Percentiles rank a stretch among this genome's conserved stretches.
These are phyloP conservation scores for Falco biarmicus DNA, from an alignment of 2,797 vertebrate species.

Conservation along the genomic window DNA sequence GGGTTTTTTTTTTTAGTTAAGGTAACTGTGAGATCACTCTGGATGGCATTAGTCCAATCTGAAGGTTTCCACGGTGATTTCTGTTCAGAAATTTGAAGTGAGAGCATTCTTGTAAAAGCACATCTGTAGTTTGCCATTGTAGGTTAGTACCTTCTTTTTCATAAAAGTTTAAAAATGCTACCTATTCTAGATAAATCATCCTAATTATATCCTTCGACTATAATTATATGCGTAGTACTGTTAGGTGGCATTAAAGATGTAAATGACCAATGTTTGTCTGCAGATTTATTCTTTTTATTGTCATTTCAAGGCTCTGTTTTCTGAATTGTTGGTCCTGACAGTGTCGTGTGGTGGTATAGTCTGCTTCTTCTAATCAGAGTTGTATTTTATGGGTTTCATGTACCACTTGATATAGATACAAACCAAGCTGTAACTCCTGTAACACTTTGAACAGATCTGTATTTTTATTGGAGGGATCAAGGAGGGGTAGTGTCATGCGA, in stretches of 20 bases:
- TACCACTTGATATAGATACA: neutral
- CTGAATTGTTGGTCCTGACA: constrained; percentile 20
- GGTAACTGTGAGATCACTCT: constrained; percentile 7
- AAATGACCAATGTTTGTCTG: constrained; percentile 29
- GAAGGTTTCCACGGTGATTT: constrained; percentile 70
- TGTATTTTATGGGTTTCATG: constrained; percentile 9
- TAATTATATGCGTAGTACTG: constrained; percentile 36
- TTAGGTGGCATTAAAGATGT: constrained; percentile 27
- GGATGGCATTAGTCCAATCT: constrained; percentile 18
- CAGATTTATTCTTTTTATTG: neutral
- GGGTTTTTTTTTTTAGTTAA: neutral
- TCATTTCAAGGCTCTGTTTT: constrained; percentile 32
- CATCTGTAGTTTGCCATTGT: neutral
- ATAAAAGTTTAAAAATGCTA: neutral
- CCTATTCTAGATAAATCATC: constrained; percentile 38
- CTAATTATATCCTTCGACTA: constrained; percentile 25
- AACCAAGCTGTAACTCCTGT: neutral
- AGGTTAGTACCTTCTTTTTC: constrained; percentile 28
- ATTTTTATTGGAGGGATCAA: neutral
- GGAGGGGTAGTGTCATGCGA: neutral
- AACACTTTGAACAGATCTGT: neutral
- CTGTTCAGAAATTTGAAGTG: constrained; percentile 54
- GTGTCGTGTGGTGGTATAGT: neutral
- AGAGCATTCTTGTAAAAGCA: neutral
- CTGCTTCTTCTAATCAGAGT: constrained; percentile 9